Evolutionary conservation across 2,113 vertebrate genomes (phyloP).

Genomic region (Aythya baeri): DNA sequence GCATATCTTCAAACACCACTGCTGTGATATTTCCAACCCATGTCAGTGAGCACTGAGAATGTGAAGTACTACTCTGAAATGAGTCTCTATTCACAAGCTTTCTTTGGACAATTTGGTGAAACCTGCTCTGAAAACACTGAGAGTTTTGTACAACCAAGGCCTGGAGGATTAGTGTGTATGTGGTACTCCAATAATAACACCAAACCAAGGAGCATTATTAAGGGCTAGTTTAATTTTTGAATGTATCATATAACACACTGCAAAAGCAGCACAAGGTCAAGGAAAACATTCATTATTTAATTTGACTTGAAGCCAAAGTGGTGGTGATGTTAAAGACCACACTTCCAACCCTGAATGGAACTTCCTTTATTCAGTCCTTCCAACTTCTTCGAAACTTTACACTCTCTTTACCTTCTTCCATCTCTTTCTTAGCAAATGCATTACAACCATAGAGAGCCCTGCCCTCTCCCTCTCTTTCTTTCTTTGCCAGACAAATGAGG

Average conservation of each 20-base stretch:
- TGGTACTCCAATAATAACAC: constrained; percentile 52
- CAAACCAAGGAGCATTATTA: constrained; percentile 28
- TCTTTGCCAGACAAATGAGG: background rate
- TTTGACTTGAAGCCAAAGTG: constrained; percentile 50
- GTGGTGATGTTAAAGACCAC: constrained; percentile 36
- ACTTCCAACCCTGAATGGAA: constrained; percentile 41
- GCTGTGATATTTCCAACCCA: background rate
- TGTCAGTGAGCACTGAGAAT: background rate
- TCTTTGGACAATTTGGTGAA: constrained; percentile 28
- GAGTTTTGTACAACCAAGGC: constrained; percentile 26
- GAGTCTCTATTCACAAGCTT: background rate
- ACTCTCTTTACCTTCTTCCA: background rate
- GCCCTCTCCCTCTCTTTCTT: background rate
- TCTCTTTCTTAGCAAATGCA: background rate
- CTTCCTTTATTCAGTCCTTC: constrained; percentile 46
- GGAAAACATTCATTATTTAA: constrained; percentile 62
- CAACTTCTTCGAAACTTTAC: constrained; percentile 50
- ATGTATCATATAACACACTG: constrained; percentile 13
- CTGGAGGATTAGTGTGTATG: background rate
- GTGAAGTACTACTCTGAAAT: background rate
- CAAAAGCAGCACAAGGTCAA: constrained; percentile 58
- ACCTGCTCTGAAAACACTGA: constrained; percentile 8
- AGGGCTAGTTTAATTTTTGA: constrained; percentile 38
- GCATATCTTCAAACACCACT: background rate
- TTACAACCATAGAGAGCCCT: background rate